Evolutionary conservation across 2,113 vertebrate species (phyloP), one percentile per base, ranked within the genome.

Genomic region (Phyllostomus discolor): DNA sequence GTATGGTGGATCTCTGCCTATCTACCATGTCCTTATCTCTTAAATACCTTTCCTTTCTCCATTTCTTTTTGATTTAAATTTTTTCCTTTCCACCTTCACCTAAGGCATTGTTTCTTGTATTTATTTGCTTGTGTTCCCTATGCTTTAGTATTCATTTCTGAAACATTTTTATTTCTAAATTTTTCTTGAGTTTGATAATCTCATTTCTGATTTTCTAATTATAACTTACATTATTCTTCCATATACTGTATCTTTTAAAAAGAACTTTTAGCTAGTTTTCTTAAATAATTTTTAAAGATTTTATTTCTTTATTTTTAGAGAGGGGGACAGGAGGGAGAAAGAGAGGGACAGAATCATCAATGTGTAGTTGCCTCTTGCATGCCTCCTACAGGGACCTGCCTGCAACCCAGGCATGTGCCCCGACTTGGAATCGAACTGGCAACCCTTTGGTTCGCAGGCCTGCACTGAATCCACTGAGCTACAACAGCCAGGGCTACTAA

Each of bases 201-300:
- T 97, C 11, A 81, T 86, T 91, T 89, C 52, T 94, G 43, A 88
- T 50, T 83, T 97, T 90, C n/a, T 83, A 57, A 78, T 64, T 95
- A 46, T 12, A 80, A 91, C 33, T 76, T 81, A 84, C 22, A 31
- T 41, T 70, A 66, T 66, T 91, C 50, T 85, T 67, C 64, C 33
- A 93, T 57, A 52, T 0, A 41, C 4, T 93, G 0, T 43, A 88
- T 15, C 28, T 92, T 96, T 90, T 72, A 22, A 90, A 94, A 95
- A 88, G 69, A n/a, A 90, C 20, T 66, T 90, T 90, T 43, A 48
- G 35, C 12, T 80, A 54, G 14, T 84, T 90, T 66, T 84, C 10
- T 59, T 24, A 59, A 59, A 59, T 10, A 24, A 59, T 59, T 59
- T 59, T 54, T 57, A 57, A 57, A 22, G 7, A 57, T 57, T 57